Conservation (phyloP, 2,113 vertebrate species). For the Crotalus helleri region DNA sequence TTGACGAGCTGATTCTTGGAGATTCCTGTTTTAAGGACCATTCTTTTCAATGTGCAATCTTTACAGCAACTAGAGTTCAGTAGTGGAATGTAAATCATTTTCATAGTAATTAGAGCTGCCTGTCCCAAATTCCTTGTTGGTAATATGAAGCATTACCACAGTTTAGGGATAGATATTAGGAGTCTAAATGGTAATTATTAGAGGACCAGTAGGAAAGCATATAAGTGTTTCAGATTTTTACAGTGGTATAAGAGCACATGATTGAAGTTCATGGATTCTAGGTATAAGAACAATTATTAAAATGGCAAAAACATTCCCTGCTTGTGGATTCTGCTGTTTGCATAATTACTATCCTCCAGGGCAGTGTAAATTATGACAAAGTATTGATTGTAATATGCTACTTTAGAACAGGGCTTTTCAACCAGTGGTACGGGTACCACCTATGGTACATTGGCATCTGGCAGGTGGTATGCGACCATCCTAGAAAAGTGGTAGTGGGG, state of each 20-base stretch:
- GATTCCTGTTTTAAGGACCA: background rate
- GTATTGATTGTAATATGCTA: background rate
- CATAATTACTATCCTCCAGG: background rate
- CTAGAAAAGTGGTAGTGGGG: too few relatives aligned
- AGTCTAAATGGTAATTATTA: background rate
- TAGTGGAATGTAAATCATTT: background rate
- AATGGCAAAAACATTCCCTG: background rate
- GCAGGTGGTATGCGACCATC: too few relatives aligned
- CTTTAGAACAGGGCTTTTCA: background rate
- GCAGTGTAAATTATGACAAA: background rate
- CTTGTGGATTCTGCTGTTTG: background rate
- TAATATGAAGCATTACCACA: background rate
- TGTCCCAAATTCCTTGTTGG: background rate
- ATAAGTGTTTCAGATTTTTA: background rate
- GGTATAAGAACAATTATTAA: background rate
- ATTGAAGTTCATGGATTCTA: background rate
- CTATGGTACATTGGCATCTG: too few relatives aligned
- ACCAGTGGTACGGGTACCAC: too few relatives aligned
- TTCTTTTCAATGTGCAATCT: background rate
- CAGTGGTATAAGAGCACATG: background rate
- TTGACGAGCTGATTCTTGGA: background rate
- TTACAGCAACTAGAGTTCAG: background rate
- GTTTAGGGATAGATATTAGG: background rate
- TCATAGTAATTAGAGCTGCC: background rate
- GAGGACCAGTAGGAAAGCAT: background rate